phyloP scores from a whole-genome alignment of 2,888 invertebrate species.

The Cheilosia variabilis region DNA sequence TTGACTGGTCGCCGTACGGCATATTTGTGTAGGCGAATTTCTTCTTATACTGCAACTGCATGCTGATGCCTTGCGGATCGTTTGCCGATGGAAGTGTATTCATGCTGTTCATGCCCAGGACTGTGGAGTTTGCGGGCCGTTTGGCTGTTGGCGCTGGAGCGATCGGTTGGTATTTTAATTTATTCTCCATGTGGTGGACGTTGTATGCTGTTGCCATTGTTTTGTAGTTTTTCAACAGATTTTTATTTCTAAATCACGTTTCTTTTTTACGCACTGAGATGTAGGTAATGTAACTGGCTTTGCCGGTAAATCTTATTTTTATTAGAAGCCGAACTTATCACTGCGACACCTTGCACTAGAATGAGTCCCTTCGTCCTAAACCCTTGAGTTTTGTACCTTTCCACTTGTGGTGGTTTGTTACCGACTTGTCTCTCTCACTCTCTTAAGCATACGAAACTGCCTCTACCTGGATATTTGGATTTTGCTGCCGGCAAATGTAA shows the following conservation, averaged over 20 bases:
- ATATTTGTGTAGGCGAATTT: slow-evolving; percentile 89
- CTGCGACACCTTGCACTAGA: slow-evolving; percentile 85
- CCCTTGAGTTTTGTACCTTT: slow-evolving; percentile 84
- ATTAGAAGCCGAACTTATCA: slow-evolving; percentile 79
- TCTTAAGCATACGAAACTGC: slow-evolving; percentile 27
- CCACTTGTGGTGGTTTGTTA: slow-evolving; percentile 60
- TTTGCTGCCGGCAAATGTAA: slow-evolving; percentile 4
- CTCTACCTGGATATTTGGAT: neutral
- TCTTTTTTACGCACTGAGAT: slow-evolving; percentile 48
- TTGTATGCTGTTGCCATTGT: slow-evolving; percentile 74
- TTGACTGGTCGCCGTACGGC: slow-evolving; percentile 90
- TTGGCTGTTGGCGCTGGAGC: slow-evolving; percentile 85
- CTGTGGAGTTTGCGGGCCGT: slow-evolving; percentile 48
- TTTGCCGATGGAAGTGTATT: slow-evolving; percentile 54
- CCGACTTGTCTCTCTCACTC: slow-evolving; percentile 51
- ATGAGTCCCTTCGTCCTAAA: slow-evolving; percentile 85
- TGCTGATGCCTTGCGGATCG: slow-evolving; percentile 37
- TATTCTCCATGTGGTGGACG: slow-evolving; percentile 76
- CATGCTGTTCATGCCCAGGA: slow-evolving; percentile 75
- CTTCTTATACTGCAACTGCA: slow-evolving; percentile 85
- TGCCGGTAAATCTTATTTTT: slow-evolving; percentile 47
- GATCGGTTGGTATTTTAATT: slow-evolving; percentile 81
- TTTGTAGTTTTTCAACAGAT: slow-evolving; percentile 29
- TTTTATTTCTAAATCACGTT: slow-evolving; percentile 53
- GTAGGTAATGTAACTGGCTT: slow-evolving; percentile 35